Conservation (phyloP, 1,140 invertebrate species). For the Stratiolaelaps scimitus region DNA sequence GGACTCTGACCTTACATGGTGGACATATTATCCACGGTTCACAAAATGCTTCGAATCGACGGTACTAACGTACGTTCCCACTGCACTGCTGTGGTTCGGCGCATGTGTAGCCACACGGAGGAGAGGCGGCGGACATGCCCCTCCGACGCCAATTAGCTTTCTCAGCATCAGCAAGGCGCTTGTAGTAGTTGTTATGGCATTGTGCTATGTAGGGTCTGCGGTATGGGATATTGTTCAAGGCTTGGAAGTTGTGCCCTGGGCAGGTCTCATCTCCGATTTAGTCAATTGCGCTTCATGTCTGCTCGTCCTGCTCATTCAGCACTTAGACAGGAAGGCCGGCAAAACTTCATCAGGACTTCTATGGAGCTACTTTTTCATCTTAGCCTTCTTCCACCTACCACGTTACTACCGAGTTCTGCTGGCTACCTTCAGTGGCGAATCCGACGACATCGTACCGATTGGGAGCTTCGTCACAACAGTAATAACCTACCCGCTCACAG, state of each 20-base stretch:
- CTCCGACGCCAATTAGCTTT: background rate
- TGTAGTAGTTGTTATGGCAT: background rate
- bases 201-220: background rate
- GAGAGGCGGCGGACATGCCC: background rate
- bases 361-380: constrained; percentile 1
- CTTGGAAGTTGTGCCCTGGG: background rate
- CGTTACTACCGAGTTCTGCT: background rate
- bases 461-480: too few relatives aligned
- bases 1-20: background rate
- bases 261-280: background rate
- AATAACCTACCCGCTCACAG: constrained; percentile 46
- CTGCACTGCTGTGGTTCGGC: background rate
- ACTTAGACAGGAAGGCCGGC: background rate
- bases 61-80: constrained; percentile 32
- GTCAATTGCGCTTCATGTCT: background rate
- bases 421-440: background rate
- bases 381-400: background rate
- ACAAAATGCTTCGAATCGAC: constrained; percentile 34
- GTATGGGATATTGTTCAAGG: constrained; percentile 1
- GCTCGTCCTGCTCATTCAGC: background rate
- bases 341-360: background rate
- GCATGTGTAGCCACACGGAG: background rate
- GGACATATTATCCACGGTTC: constrained; percentile 30
- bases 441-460: too few relatives aligned
- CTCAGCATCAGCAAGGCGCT: background rate